phyloP scores from a whole-genome alignment of 2,113 vertebrate genomes.

The Mesitornis unicolor region DNA sequence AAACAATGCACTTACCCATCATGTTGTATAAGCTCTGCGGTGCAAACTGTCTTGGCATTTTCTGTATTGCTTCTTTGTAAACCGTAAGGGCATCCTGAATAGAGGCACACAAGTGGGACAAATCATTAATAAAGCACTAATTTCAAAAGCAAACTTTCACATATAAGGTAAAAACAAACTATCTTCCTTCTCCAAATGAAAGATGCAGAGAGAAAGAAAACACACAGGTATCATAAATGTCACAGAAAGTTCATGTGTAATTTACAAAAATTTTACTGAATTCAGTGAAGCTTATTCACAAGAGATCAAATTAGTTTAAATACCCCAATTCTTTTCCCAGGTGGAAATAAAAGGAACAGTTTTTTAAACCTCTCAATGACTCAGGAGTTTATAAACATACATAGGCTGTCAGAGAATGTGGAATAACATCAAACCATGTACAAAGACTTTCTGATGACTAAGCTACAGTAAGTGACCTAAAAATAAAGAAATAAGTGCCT shows the following conservation, averaged over 20 bases:
- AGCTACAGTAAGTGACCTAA: neutral
- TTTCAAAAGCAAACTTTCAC: neutral
- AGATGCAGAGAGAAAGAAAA: neutral
- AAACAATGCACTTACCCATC: conserved; percentile 88
- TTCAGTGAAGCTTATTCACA: neutral
- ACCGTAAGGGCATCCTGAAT: conserved; percentile 90
- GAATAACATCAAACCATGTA: neutral
- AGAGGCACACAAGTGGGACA: neutral
- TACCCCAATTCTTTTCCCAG: neutral
- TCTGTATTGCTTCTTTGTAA: conserved; percentile 96
- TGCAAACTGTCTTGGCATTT: conserved; percentile 97
- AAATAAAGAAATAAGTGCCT: neutral
- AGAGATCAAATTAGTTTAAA: neutral
- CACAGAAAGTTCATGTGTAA: neutral
- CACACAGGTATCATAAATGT: neutral
- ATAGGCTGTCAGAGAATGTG: neutral
- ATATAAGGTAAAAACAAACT: neutral
- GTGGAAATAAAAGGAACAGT: neutral
- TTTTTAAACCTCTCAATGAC: neutral
- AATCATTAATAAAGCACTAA: neutral
- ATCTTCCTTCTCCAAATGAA: neutral
- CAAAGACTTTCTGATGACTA: neutral
- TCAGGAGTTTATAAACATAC: neutral
- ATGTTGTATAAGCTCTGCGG: conserved; percentile 99
- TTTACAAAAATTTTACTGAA: neutral